A percentile compares a stretch with the other conserved stretches of the same genome.
These are phyloP conservation scores for Myotis myotis DNA, from an alignment of 2,797 vertebrate species.

Conservation along the genomic window DNA sequence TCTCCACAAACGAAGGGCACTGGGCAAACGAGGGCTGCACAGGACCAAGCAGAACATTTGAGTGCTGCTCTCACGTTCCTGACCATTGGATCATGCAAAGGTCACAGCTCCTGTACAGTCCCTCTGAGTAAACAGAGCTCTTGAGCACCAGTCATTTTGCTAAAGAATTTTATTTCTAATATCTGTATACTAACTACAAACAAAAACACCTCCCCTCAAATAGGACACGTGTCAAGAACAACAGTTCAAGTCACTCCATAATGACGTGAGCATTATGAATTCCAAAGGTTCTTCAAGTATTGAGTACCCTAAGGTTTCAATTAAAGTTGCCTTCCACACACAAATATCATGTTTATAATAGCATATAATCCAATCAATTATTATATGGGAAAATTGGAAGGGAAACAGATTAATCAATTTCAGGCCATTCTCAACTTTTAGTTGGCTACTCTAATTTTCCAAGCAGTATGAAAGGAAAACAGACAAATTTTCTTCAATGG, in stretches of 20 bases:
- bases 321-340: background rate
- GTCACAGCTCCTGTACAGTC: fast-evolving
- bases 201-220: background rate
- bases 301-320: background rate
- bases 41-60: background rate
- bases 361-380: background rate
- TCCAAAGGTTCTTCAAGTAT: background rate
- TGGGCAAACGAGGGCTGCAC: background rate
- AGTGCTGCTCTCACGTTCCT: background rate
- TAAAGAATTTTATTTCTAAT: background rate
- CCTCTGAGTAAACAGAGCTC: background rate
- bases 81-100: background rate
- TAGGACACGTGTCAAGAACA: background rate
- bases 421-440: background rate
- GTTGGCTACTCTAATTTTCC: background rate
- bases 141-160: background rate
- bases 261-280: background rate
- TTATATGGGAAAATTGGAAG: background rate
- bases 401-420: background rate
- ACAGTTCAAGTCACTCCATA: background rate
- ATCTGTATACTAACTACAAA: background rate
- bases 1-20: background rate
- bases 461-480: background rate
- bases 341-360: background rate
- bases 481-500: background rate